phyloP scores from a whole-genome alignment of 2,113 vertebrate genomes.

The Malurus cyaneus region DNA sequence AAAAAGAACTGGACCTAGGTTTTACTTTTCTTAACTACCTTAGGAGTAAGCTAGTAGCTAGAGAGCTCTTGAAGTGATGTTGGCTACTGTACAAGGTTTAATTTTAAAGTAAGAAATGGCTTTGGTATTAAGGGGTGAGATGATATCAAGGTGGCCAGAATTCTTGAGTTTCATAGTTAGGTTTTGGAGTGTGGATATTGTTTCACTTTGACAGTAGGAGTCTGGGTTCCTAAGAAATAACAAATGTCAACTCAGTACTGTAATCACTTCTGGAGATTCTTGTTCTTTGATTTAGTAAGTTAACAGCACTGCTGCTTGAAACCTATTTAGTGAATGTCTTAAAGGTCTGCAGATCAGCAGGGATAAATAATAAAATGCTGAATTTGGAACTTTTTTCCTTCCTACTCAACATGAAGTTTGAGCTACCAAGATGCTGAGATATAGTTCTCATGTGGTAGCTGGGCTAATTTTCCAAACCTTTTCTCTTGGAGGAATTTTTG shows the following conservation, averaged over 20 bases:
- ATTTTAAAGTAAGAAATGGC: neutral
- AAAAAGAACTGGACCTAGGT: neutral
- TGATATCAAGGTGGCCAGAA: neutral
- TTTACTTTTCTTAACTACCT: neutral
- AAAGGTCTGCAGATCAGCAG: neutral
- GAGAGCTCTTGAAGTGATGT: neutral
- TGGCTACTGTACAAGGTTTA: neutral
- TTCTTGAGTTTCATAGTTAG: neutral
- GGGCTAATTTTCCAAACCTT: neutral
- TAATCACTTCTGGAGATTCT: neutral
- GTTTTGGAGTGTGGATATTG: neutral
- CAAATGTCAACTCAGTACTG: neutral
- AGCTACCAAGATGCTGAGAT: neutral
- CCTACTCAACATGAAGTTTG: neutral
- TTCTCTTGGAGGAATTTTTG: neutral
- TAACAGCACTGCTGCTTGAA: neutral
- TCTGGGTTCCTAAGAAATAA: neutral
- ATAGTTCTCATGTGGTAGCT: neutral
- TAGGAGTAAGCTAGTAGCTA: neutral
- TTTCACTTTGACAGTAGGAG: slow-evolving; percentile 8
- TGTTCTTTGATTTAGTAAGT: slow-evolving; percentile 9
- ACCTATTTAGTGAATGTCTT: neutral
- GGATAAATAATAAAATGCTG: neutral
- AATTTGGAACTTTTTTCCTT: neutral
- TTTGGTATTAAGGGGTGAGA: neutral